phyloP scores from a whole-genome alignment of 2,113 vertebrate species.

The Sander lucioperca region DNA sequence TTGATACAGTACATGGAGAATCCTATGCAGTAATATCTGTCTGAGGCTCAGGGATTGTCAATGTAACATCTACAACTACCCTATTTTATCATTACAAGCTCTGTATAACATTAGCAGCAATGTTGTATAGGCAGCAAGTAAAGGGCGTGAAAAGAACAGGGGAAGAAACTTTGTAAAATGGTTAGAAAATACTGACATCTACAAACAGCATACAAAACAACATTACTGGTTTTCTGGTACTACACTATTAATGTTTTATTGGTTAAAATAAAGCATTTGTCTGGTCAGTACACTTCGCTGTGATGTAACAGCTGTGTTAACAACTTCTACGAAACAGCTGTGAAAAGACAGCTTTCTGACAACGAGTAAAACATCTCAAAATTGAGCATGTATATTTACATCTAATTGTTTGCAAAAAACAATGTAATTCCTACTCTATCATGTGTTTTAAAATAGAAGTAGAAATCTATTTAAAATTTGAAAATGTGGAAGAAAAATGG shows the following conservation, averaged over 20 bases:
- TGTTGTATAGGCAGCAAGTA: slow-evolving; percentile 78
- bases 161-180: slow-evolving; percentile 48
- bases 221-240: slow-evolving; percentile 45
- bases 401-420: slow-evolving; percentile 77
- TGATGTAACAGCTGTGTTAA: slow-evolving; percentile 48
- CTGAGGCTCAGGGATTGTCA: slow-evolving; percentile 87
- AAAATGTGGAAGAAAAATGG: slow-evolving; percentile 53
- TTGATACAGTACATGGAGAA: slow-evolving; percentile 67
- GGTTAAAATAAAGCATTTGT: slow-evolving; percentile 69
- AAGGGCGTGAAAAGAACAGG: slow-evolving; percentile 45
- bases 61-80: slow-evolving; percentile 68
- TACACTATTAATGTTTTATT: slow-evolving; percentile 56
- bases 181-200: slow-evolving; percentile 57
- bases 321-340: slow-evolving; percentile 77
- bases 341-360: slow-evolving; percentile 79
- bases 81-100: slow-evolving; percentile 76
- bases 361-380: slow-evolving; percentile 71
- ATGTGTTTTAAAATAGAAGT: slow-evolving; percentile 40
- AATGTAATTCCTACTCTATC: slow-evolving; percentile 67
- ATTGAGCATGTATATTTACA: slow-evolving; percentile 72
- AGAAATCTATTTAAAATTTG: slow-evolving; percentile 55
- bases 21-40: slow-evolving; percentile 76
- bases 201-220: slow-evolving; percentile 56
- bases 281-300: slow-evolving; percentile 58
- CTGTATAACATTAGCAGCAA: slow-evolving; percentile 83